A percentile compares a stretch with the other conserved stretches of the same genome.
Conservation (phyloP, 64 coral and sea anemone species). For the Actinia equina region DNA sequence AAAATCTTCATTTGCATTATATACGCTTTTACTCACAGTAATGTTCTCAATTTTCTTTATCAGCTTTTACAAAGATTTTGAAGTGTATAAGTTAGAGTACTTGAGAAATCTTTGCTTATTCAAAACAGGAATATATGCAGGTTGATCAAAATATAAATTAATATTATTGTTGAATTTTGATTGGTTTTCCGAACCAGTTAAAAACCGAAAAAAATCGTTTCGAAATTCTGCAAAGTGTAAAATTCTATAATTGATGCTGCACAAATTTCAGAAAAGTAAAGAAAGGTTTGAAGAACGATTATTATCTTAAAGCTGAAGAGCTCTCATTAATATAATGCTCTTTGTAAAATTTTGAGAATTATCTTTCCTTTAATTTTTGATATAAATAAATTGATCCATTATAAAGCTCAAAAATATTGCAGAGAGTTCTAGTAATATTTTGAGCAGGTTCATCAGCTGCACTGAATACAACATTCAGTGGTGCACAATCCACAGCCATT, state of each 20-base stretch:
- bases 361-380: neutral
- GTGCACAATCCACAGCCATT: too few species aligned
- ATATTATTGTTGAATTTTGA: neutral
- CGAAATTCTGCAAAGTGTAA: neutral
- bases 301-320: neutral
- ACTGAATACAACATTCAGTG: too few species aligned
- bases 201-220: neutral
- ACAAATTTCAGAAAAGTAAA: too few species aligned
- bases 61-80: neutral
- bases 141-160: neutral
- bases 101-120: too few species aligned
- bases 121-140: too few species aligned
- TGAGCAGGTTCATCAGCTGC: neutral
- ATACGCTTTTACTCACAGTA: neutral
- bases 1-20: neutral
- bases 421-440: neutral
- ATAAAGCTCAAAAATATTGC: neutral
- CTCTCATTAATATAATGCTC: neutral
- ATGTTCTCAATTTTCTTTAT: neutral
- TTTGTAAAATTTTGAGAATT: neutral
- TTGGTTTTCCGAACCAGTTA: neutral
- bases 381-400: neutral
- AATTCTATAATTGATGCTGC: neutral
- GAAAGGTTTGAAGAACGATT: neutral
- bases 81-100: neutral